Percentiles rank a stretch among this genome's conserved stretches.
Conservation (phyloP, 2,113 vertebrate genomes). For the Girardinichthys multiradiatus region DNA sequence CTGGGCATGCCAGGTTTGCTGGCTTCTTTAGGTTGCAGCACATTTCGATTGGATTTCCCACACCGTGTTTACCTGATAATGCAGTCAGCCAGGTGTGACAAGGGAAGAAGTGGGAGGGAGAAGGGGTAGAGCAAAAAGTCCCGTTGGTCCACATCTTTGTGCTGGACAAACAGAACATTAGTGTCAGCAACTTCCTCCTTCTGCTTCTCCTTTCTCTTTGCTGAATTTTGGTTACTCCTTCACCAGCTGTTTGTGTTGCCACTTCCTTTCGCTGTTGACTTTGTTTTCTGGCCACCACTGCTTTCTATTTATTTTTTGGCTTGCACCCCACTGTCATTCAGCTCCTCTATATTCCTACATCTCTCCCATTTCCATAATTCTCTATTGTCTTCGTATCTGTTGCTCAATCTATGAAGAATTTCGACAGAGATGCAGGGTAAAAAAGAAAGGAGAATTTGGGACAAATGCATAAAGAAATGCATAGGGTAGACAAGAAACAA, state of each 20-base stretch:
- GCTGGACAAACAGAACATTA: constrained; percentile 5
- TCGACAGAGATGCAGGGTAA: constrained; percentile 8
- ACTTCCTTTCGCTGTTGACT: constrained; percentile 18
- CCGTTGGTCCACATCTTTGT: constrained; percentile 13
- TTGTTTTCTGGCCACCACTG: constrained; percentile 41
- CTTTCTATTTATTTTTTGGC: constrained; percentile 57
- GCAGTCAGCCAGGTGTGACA: constrained; percentile 48
- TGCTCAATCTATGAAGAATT: constrained; percentile 9
- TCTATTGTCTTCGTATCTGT: constrained; percentile 32
- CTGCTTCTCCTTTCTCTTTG: constrained; percentile 8
- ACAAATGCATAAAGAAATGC: constrained; percentile 48
- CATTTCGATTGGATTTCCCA: constrained; percentile 50
- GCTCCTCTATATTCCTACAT: constrained; percentile 30
- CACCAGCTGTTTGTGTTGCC: constrained; percentile 7
- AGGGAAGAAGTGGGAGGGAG: constrained; percentile 20
- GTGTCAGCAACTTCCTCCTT: constrained; percentile 4
- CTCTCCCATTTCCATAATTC: constrained; percentile 49
- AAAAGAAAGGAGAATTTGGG: constrained; percentile 42
- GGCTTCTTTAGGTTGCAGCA: constrained; percentile 31
- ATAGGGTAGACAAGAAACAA: constrained; percentile 22
- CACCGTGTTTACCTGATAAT: constrained; percentile 38
- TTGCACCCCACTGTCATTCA: constrained; percentile 40
- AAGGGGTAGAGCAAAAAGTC: constrained; percentile 2
- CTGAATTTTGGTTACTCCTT: background rate
- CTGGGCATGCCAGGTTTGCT: constrained; percentile 33